Evolutionary conservation across 2,113 vertebrate species (phyloP).

Genomic region (Nanorana parkeri): DNA sequence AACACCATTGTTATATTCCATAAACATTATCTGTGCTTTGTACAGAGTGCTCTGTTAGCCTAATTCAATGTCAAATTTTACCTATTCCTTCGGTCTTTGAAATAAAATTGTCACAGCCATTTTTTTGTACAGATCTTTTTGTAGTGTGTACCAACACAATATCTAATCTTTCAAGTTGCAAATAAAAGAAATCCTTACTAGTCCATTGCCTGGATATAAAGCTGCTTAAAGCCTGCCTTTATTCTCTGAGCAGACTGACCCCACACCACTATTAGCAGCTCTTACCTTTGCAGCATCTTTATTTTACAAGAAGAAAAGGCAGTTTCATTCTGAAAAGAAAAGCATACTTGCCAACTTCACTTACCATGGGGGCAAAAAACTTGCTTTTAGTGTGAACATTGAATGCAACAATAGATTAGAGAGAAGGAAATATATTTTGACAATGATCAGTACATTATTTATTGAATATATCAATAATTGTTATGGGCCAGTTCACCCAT

Average conservation of each 20-base stretch:
- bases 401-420: neutral
- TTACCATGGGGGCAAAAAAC: conserved; percentile 9
- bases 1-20: too few species aligned
- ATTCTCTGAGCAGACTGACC: conserved; percentile 38
- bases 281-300: conserved; percentile 30
- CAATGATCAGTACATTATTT: neutral
- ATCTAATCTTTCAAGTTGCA: conserved; percentile 4
- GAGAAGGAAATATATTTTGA: neutral
- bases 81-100: too few species aligned
- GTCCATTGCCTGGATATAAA: conserved; percentile 36
- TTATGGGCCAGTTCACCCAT: too few species aligned
- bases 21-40: too few species aligned
- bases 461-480: too few species aligned
- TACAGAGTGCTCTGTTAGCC: too few species aligned
- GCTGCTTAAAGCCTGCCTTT: conserved; percentile 39
- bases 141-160: conserved; percentile 7
- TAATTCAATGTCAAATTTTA: too few species aligned
- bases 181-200: conserved; percentile 6
- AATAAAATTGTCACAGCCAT: too few species aligned
- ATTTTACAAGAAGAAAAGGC: conserved; percentile 16
- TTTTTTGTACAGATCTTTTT: neutral
- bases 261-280: conserved; percentile 35
- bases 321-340: conserved; percentile 29
- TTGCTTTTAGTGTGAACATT: neutral
- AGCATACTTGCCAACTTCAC: conserved; percentile 1